Conservation (phyloP, 2,797 vertebrate species). For the Crocodylus rhombifer region DNA sequence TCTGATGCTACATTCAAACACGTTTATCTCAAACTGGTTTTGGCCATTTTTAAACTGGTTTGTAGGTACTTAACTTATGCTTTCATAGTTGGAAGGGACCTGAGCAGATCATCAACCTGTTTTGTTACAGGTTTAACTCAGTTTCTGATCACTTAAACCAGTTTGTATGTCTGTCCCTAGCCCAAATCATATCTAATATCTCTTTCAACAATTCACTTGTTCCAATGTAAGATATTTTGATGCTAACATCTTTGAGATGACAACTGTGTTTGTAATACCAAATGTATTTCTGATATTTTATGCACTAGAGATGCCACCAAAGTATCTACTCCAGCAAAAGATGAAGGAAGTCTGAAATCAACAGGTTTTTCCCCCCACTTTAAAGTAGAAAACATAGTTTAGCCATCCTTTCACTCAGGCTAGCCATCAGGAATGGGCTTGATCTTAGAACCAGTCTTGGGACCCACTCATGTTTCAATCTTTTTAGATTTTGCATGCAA, state of each 20-base stretch:
- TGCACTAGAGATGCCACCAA: not conserved
- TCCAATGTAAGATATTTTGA: not conserved
- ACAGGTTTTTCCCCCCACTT: not conserved
- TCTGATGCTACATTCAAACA: no score
- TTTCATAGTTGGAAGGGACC: no score
- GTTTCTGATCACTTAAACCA: not conserved
- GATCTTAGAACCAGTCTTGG: not conserved
- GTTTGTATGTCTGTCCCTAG: not conserved
- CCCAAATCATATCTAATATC: not conserved
- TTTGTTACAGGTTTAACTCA: not conserved
- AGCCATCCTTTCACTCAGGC: not conserved
- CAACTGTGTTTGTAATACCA: not conserved
- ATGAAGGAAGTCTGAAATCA: not conserved
- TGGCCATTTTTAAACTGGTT: no score
- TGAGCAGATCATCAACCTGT: no score
- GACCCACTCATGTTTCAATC: not conserved
- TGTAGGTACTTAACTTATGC: no score
- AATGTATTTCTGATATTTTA: not conserved
- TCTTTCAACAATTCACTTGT: not conserved
- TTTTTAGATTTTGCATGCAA: not conserved
- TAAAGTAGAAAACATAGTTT: not conserved
- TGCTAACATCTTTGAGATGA: not conserved
- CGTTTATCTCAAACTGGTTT: no score
- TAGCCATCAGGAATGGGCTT: no score
- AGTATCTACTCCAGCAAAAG: not conserved